phyloP scores from a whole-genome alignment of 2,113 vertebrate genomes.

The Apeltes quadracus region DNA sequence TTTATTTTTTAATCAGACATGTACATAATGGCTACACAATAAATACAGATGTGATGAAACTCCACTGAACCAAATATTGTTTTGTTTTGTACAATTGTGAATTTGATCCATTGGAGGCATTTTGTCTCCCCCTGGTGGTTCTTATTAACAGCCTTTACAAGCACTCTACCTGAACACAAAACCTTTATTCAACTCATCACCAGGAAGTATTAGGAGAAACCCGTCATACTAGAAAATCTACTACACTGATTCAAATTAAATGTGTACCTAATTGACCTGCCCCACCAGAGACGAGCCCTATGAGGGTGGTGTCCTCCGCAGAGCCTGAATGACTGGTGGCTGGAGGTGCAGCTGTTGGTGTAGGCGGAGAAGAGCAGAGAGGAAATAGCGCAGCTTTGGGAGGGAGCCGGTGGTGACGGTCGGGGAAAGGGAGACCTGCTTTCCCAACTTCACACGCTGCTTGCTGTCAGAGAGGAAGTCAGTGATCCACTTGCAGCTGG shows the following conservation, averaged over 20 bases:
- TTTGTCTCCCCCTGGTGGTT: constrained; percentile 28
- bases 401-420: no score
- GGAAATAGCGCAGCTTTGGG: no score
- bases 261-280: not conserved
- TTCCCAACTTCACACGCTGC: no score
- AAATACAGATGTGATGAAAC: not conserved
- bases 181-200: not conserved
- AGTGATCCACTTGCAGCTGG: no score
- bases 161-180: not conserved
- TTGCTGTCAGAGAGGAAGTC: no score
- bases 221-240: not conserved
- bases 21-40: not conserved
- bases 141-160: not conserved
- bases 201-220: not conserved
- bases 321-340: no score
- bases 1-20: not conserved
- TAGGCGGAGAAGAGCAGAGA: no score
- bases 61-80: not conserved
- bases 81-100: not conserved
- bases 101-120: not conserved
- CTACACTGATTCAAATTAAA: not conserved
- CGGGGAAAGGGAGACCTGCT: no score
- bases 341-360: no score
- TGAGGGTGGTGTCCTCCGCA: no score
- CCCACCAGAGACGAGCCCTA: no score